phyloP scores from a whole-genome alignment of 2,113 vertebrate genomes.

The Chinchilla lanigera region DNA sequence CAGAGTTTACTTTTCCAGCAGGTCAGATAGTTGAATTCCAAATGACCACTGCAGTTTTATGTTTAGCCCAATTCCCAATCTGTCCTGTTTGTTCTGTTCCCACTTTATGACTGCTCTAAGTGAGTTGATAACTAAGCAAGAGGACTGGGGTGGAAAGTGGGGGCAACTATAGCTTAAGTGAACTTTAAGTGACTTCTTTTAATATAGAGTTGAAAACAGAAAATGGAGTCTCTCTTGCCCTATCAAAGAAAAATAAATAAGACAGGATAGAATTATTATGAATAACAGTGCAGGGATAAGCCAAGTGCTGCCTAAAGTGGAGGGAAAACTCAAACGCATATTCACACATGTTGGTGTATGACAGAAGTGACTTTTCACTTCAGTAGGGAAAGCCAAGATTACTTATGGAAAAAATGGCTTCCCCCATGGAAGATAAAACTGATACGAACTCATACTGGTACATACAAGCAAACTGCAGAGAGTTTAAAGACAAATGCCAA shows the following conservation, averaged over 20 bases:
- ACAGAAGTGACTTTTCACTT: slow-evolving; percentile 11
- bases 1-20: too few relatives aligned
- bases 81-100: too few relatives aligned
- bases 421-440: neutral
- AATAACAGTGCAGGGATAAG: neutral
- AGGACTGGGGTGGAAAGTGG: too few relatives aligned
- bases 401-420: neutral
- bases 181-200: too few relatives aligned
- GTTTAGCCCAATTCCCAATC: too few relatives aligned
- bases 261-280: neutral
- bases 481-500: neutral
- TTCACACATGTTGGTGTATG: neutral
- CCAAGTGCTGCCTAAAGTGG: neutral
- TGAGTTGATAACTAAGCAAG: too few relatives aligned
- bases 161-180: too few relatives aligned
- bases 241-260: neutral
- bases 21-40: too few relatives aligned
- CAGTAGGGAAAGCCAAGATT: neutral
- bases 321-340: neutral
- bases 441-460: neutral
- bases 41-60: too few relatives aligned
- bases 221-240: too few relatives aligned
- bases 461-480: neutral
- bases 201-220: too few relatives aligned
- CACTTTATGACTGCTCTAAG: too few relatives aligned